phyloP scores from a whole-genome alignment of 1,140 invertebrate species.

The Littorina saxatilis region DNA sequence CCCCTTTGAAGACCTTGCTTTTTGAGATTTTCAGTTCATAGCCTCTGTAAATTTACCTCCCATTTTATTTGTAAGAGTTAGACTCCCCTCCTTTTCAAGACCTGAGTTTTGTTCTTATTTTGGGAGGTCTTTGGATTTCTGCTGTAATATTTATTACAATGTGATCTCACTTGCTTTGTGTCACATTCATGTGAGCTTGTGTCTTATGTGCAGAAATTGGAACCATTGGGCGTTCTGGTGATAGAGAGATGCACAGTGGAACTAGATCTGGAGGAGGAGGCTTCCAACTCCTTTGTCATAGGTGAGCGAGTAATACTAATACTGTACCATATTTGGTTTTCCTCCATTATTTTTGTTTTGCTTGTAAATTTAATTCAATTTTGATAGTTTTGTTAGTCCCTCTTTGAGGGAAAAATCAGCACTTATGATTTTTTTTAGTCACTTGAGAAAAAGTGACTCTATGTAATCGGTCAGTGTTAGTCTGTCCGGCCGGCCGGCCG shows the following conservation, averaged over 20 bases:
- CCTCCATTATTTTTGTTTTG: not conserved
- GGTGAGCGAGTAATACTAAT: conserved; percentile 47
- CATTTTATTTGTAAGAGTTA: not conserved
- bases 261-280: conserved; percentile 78
- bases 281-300: conserved; percentile 77
- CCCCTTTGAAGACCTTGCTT: conserved; percentile 19
- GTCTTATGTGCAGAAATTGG: conserved; percentile 80
- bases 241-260: conserved; percentile 90
- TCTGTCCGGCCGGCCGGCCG: too few relatives aligned
- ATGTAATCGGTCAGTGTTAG: too few relatives aligned
- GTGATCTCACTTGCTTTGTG: not conserved
- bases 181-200: not conserved
- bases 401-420: too few relatives aligned
- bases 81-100: too few relatives aligned
- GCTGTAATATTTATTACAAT: too few relatives aligned
- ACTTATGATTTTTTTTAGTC: too few relatives aligned
- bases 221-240: conserved; percentile 90
- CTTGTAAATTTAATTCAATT: not conserved
- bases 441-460: too few relatives aligned
- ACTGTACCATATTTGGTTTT: not conserved
- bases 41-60: too few relatives aligned
- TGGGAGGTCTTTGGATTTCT: too few relatives aligned
- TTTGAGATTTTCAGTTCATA: too few relatives aligned
- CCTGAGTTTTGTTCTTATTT: too few relatives aligned
- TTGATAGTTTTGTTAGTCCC: not conserved